Conservation (phyloP, 1,140 invertebrate species). For the Brachionus calyciflorus region DNA sequence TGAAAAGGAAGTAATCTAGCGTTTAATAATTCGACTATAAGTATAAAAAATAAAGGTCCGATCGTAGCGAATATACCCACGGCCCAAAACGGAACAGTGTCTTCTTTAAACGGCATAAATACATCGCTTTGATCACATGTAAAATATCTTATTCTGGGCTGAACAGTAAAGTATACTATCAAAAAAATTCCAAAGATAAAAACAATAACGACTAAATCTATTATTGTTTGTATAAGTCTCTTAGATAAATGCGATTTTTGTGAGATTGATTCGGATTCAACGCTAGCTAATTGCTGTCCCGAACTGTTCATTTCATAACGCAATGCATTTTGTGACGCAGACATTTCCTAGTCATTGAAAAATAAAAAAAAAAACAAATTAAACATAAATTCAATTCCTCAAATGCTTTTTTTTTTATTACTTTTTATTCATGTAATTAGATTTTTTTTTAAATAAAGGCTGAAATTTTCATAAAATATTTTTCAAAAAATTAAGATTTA, state of each 20-base stretch:
- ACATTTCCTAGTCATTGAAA: no score
- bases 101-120: conserved; percentile 13
- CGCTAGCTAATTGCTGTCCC: no score
- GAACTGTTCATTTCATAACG: no score
- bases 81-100: conserved; percentile 45
- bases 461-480: no score
- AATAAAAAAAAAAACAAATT: no score
- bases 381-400: no score
- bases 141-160: conserved; percentile 35
- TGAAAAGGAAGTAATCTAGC: conserved; percentile 31
- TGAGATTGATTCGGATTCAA: not conserved
- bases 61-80: not conserved
- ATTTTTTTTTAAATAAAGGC: no score
- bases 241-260: not conserved
- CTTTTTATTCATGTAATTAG: no score
- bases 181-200: not conserved
- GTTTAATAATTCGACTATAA: conserved; percentile 17
- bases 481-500: no score
- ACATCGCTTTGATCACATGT: conserved; percentile 41
- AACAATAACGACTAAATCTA: conserved; percentile 9
- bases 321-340: no score
- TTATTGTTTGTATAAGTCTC: conserved; percentile 10
- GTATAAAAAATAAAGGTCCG: conserved; percentile 5
- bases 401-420: no score
- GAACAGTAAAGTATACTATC: not conserved